Evolutionary conservation across 2,888 invertebrate genomes (phyloP), one percentile per base, ranked within the genome.

Genomic region (Acrobasis consociella): DNA sequence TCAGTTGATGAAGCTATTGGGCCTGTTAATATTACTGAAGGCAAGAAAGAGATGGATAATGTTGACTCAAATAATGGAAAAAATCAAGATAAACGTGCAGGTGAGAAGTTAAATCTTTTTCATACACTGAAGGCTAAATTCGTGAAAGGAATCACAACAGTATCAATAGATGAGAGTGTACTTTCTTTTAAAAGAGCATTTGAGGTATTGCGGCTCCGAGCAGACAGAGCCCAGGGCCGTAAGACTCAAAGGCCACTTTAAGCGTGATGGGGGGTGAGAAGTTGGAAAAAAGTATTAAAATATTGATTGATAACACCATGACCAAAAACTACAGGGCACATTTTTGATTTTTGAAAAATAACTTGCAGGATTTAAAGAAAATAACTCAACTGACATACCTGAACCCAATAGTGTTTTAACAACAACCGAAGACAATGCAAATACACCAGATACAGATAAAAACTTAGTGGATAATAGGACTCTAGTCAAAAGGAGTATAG

Each of bases 401-500:
- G 46, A 46, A n/a, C 31, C 31, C 10, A 22, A 17, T 16, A 0
- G 42, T 13, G 13, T 39, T 22, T 5, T 39, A 42, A 42, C 56
- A 5, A 50, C 59, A 50, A 3, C 2, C 15, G 15, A 38, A 16
- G 39, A 51, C n/a, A 52, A 60, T 5, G n/a, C n/a, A 49, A 37
- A 10, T 1, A 39, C 10, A 2, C 15, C 37, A 50, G 13, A 37
- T 11, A 22, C 13, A 50, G 38, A 38, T 13, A 49, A 50, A 31
- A 9, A 5, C 8, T 50, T 11, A 46, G 13, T 11, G 46, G 68
- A 65, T 17, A 71, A 72, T 9, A 80, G 76, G 66, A 75, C 76
- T 0, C 59, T 84, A 38, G 82, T 83, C 0, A 91, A 91, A 74
- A 75, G 91, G 50, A 80, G 80, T 62, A 78, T 69, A 11, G 76